phyloP scores from a whole-genome alignment of 2,888 invertebrate genomes.

The Alviniconcha strummeri region DNA sequence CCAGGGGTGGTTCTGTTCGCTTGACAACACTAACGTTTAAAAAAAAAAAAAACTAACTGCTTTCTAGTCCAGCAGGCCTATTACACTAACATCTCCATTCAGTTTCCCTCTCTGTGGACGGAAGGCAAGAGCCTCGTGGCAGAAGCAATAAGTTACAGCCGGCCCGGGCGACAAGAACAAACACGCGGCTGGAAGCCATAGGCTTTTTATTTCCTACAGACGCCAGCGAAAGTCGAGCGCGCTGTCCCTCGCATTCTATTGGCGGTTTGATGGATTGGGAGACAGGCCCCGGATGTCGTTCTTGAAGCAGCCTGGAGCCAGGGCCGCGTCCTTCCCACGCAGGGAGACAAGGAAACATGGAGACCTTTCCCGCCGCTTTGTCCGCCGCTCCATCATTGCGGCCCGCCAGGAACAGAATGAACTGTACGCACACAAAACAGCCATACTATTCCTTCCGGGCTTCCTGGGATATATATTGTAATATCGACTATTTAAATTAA shows the following conservation, averaged over 20 bases:
- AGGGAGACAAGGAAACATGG: neutral
- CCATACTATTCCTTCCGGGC: too few species aligned
- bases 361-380: neutral
- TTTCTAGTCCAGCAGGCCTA: too few species aligned
- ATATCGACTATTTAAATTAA: too few species aligned
- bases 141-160: neutral
- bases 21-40: too few species aligned
- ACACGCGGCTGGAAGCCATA: neutral
- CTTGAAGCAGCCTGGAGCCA: neutral
- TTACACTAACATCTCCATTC: too few species aligned
- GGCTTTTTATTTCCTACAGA: neutral
- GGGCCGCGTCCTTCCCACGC: neutral
- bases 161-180: neutral
- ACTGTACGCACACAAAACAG: too few species aligned
- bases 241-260: neutral
- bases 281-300: neutral
- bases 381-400: neutral
- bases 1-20: too few species aligned
- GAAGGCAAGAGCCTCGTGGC: neutral
- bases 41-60: too few species aligned
- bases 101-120: neutral
- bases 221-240: slow-evolving; percentile 1
- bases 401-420: too few species aligned
- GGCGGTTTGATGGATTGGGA: neutral
- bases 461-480: too few species aligned